phyloP scores from a whole-genome alignment of 2,888 invertebrate genomes.

The Chrysomela aeneicollis region DNA sequence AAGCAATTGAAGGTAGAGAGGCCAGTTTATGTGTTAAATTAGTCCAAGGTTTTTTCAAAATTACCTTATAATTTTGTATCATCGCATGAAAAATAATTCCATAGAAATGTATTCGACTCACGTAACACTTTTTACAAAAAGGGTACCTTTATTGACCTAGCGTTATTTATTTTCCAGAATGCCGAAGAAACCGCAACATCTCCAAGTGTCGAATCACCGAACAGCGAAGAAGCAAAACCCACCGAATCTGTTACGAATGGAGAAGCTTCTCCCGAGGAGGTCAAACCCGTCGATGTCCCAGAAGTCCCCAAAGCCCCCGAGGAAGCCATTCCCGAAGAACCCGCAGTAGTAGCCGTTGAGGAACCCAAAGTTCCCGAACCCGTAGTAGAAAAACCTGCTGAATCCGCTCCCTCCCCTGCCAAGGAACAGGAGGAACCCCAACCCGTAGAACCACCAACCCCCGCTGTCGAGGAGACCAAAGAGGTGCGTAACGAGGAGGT shows the following conservation, averaged over 20 bases:
- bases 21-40: too few species aligned
- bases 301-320: conserved; percentile 28
- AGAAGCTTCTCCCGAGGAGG: conserved; percentile 39
- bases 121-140: too few species aligned
- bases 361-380: conserved; percentile 43
- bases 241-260: conserved; percentile 44
- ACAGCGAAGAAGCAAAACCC: conserved; percentile 44
- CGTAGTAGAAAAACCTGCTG: conserved; percentile 38
- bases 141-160: neutral
- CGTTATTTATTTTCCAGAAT: conserved; percentile 51
- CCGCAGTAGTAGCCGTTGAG: conserved; percentile 35
- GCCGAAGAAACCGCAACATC: conserved; percentile 54
- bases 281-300: conserved; percentile 22
- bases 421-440: conserved; percentile 46
- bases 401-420: conserved; percentile 46
- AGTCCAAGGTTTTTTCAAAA: too few species aligned
- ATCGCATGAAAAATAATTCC: too few species aligned
- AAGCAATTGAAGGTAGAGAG: too few species aligned
- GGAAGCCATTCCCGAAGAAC: conserved; percentile 30
- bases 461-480: conserved; percentile 53
- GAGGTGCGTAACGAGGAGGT: conserved; percentile 71
- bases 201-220: conserved; percentile 54
- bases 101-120: too few species aligned
- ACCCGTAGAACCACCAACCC: conserved; percentile 41
- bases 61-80: too few species aligned